Percentiles rank a stretch among this genome's conserved stretches.
phyloP scores from a whole-genome alignment of 2,888 invertebrate species.

The Andricus quercusramuli region DNA sequence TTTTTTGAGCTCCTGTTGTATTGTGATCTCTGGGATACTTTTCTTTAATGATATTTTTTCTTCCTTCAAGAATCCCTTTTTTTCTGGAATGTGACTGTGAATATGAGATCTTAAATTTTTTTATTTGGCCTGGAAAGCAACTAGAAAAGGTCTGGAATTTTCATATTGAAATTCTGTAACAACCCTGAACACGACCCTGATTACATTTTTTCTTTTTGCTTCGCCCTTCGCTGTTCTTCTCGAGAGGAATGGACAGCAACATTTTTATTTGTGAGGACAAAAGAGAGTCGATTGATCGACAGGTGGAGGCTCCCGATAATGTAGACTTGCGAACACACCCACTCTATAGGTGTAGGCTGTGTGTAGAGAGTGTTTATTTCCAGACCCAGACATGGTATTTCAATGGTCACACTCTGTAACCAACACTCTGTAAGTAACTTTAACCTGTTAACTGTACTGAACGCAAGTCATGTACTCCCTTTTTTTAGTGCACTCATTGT shows the following conservation, averaged over 20 bases:
- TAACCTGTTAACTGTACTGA: not conserved
- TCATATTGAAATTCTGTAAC: too few relatives aligned
- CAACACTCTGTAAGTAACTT: constrained; percentile 8
- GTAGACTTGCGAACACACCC: constrained; percentile 8
- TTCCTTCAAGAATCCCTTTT: too few relatives aligned
- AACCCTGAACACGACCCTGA: constrained; percentile 23
- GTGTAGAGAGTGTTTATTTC: not conserved
- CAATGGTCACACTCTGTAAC: constrained; percentile 1
- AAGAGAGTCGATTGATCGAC: constrained; percentile 30
- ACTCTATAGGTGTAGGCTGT: not conserved
- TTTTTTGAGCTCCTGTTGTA: too few relatives aligned
- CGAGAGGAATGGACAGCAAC: constrained; percentile 10
- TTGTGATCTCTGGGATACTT: too few relatives aligned
- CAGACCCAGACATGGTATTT: not conserved
- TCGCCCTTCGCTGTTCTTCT: constrained; percentile 15
- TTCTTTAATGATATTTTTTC: too few relatives aligned
- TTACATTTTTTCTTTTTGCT: constrained; percentile 16
- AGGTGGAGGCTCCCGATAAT: constrained; percentile 35
- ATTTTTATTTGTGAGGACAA: constrained; percentile 14
- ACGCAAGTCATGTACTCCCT: not conserved
- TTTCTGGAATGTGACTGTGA: too few relatives aligned
- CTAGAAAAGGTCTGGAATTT: too few relatives aligned
- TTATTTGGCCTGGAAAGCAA: too few relatives aligned
- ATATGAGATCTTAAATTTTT: too few relatives aligned
- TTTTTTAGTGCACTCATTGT: not conserved